A percentile compares a stretch with the other conserved stretches of the same genome.
phyloP scores from a whole-genome alignment of 2,797 vertebrate species.

The Pangasius macronema region DNA sequence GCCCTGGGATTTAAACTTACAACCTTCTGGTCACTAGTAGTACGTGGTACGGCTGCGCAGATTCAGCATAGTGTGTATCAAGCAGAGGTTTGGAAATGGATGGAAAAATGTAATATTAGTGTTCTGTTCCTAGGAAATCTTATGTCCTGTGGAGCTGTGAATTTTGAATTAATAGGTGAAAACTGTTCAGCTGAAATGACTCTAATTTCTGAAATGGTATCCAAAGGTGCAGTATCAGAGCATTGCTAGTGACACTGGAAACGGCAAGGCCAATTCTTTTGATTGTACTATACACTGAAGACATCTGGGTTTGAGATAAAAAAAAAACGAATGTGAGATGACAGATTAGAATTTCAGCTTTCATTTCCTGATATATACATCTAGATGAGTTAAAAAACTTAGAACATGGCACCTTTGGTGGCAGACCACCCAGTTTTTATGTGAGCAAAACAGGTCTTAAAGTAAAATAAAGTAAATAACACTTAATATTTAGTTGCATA shows the following conservation, averaged over 20 bases:
- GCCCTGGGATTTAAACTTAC: not conserved
- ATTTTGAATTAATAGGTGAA: not conserved
- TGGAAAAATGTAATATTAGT: not conserved
- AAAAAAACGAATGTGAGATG: too few species aligned
- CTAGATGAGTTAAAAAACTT: not conserved
- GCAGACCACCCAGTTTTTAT: not conserved
- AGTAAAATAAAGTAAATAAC: not conserved
- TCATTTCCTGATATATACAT: not conserved
- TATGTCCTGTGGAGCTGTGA: not conserved
- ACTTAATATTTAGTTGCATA: not conserved
- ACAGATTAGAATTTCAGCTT: too few species aligned
- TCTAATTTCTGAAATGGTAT: not conserved
- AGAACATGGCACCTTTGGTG: not conserved
- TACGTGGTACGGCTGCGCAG: not conserved
- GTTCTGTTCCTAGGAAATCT: not conserved
- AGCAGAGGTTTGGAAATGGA: not conserved
- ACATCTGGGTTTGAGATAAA: too few species aligned
- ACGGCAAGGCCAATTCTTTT: too few species aligned
- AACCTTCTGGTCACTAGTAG: not conserved
- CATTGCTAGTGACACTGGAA: not conserved
- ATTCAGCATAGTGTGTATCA: not conserved
- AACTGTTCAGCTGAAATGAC: not conserved
- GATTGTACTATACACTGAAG: too few species aligned
- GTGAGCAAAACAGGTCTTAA: not conserved
- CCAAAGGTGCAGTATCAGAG: not conserved